phyloP scores from a whole-genome alignment of 2,113 vertebrate species.

The Dicentrarchus labrax region DNA sequence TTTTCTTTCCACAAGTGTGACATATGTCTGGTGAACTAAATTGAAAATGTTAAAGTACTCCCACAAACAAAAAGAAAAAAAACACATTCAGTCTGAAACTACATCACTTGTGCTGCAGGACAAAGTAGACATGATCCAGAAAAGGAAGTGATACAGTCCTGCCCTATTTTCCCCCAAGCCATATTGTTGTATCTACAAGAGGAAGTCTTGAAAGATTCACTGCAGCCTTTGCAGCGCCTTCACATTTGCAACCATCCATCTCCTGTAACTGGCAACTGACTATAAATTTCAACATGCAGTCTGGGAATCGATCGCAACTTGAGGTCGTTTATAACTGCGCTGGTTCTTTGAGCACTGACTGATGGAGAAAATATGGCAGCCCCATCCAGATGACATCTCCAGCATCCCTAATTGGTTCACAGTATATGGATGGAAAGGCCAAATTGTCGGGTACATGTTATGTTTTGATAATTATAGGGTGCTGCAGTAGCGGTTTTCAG shows the following conservation, averaged over 20 bases:
- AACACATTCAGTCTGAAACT: neutral
- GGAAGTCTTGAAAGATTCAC: constrained; percentile 9
- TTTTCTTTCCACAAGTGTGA: neutral
- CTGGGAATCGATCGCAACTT: constrained; percentile 54
- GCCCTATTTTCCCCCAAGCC: constrained; percentile 5
- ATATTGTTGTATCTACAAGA: constrained; percentile 20
- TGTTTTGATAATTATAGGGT: constrained; percentile 77
- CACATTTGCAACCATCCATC: constrained; percentile 43
- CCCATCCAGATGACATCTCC: constrained; percentile 58
- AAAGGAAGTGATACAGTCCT: neutral
- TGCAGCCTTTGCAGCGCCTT: constrained; percentile 8
- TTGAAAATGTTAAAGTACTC: constrained; percentile 1
- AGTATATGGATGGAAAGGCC: constrained; percentile 55
- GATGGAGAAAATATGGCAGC: constrained; percentile 46
- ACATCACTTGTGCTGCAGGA: neutral
- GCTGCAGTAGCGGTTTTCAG: constrained; percentile 53
- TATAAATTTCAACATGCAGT: constrained; percentile 43
- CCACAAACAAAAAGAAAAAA: neutral
- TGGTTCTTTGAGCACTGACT: constrained; percentile 28
- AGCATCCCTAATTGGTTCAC: constrained; percentile 70
- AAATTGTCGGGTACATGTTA: constrained; percentile 64
- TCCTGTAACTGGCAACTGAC: constrained; percentile 42
- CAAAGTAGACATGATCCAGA: neutral
- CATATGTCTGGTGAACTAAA: neutral
- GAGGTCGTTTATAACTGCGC: constrained; percentile 26